Evolutionary conservation across 2,888 invertebrate genomes (phyloP), one percentile per base, ranked within the genome.

Genomic region (Mantis religiosa): DNA sequence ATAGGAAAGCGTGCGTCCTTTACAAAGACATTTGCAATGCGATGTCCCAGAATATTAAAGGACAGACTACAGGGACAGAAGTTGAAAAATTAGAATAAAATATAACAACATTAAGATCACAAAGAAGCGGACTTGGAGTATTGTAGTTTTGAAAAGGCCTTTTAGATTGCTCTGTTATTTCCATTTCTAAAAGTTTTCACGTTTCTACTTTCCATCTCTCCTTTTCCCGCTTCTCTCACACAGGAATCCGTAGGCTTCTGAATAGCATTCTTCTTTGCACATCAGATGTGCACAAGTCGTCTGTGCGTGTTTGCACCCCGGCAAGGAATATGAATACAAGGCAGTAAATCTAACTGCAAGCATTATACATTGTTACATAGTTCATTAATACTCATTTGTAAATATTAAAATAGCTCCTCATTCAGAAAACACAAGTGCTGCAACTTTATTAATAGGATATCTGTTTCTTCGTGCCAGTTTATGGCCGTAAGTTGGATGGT

Each of bases 81-180:
- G 54, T 20, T 71, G 54, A 71, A 71, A 71, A 71, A 71, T 71
- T 71, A 71, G 54, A 71, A 71, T 71, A 71, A 71, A 71, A 71
- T 71, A 71, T 71, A 71, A 71, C 54, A 71, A 20, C 20, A 15
- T 71, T 71, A 71, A 20, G 47, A 28, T 85, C 54, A 85, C 27
- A 54, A 14, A 85, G 47, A 85, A 54, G n/a, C 14, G 20, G 20
- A 27, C 47, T 34, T 71, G 28, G 7, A 15, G 47, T 71, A 2
- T 25, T 28, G 41, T 7, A 15, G 27, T 71, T 71, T 71, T 71
- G 54, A 71, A 71, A 20, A 71, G 15, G 20, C 54, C 20, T 71
- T 85, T 85, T 87, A 87, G 87, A 85, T 87, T 87, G 30, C 87
- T 87, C 28, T 71, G 27, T 27, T 28, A 84, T 71, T 82, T 87